These are phyloP conservation scores for Callospermophilus lateralis DNA, from an alignment of 2,113 vertebrate species.

Conservation along the genomic window DNA sequence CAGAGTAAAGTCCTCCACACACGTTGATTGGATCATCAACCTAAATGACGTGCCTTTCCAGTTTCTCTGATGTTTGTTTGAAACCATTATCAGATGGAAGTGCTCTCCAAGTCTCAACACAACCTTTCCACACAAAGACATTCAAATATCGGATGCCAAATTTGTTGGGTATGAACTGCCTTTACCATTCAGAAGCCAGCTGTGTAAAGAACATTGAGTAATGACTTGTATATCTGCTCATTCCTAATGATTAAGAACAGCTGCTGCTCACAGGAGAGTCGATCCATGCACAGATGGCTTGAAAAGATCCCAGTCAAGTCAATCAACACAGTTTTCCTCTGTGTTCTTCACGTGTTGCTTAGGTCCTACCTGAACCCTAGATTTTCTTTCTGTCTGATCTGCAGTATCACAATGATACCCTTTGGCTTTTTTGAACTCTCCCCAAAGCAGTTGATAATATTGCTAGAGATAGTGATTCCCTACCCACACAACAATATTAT, in stretches of 20 bases:
- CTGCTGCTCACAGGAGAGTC: slow-evolving; percentile 57
- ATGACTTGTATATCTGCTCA: slow-evolving; percentile 62
- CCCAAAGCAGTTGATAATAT: not conserved
- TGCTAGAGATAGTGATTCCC: not conserved
- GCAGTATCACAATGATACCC: not conserved
- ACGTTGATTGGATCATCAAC: not conserved
- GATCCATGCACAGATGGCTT: slow-evolving; percentile 59
- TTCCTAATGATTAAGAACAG: slow-evolving; percentile 66
- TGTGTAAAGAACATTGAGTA: slow-evolving; percentile 69
- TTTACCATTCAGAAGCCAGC: slow-evolving; percentile 63
- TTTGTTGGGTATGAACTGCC: not conserved
- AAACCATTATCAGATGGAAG: not conserved
- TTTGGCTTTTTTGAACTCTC: not conserved
- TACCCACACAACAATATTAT: too few species aligned
- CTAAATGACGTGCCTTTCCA: not conserved
- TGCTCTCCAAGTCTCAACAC: not conserved
- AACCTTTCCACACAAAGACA: slow-evolving; percentile 30
- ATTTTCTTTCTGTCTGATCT: not conserved
- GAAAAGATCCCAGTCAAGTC: slow-evolving; percentile 17
- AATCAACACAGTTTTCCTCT: not conserved
- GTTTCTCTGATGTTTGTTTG: not conserved
- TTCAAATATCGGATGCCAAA: slow-evolving; percentile 49
- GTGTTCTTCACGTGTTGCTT: not conserved
- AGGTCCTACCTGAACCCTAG: not conserved
- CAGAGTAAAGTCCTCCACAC: not conserved